Evolutionary conservation across 2,113 vertebrate genomes (phyloP).

Genomic region (Pongo abelii): DNA sequence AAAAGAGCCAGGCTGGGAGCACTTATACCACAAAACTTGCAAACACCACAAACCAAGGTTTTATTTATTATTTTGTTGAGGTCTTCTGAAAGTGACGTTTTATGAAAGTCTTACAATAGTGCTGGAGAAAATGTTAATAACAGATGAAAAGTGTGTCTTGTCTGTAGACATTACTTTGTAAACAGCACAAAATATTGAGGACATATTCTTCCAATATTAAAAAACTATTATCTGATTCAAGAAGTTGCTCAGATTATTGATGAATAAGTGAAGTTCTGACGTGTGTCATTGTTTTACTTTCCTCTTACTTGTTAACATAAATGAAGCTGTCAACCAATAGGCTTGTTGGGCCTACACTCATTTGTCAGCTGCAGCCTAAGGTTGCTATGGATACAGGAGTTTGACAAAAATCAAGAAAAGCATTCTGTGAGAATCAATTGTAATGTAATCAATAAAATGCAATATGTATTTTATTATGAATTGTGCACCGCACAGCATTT

Average conservation of each 20-base stretch:
- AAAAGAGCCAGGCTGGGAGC: background rate
- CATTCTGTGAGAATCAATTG: background rate
- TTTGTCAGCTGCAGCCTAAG: constrained; percentile 8
- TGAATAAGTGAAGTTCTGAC: background rate
- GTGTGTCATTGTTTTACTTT: background rate
- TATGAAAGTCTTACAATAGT: constrained; percentile 31
- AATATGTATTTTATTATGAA: constrained; percentile 3
- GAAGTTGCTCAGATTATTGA: background rate
- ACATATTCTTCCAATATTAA: constrained; percentile 33
- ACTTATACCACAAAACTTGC: background rate
- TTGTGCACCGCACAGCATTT: background rate
- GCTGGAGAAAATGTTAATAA: background rate
- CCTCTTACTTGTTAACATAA: constrained; percentile 7
- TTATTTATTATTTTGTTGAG: background rate
- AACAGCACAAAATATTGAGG: background rate
- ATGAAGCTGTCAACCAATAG: constrained; percentile 3
- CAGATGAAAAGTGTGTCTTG: background rate
- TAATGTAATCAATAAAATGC: constrained; percentile 42
- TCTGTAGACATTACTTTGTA: background rate
- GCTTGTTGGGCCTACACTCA: background rate
- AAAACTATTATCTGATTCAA: background rate
- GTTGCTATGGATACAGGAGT: constrained; percentile 32
- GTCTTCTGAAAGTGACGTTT: background rate
- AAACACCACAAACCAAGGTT: constrained; percentile 1
- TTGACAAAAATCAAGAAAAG: constrained; percentile 33